These are phyloP conservation scores for Mycalesis mineus DNA, from an alignment of 2,888 invertebrate genomes.

Conservation along the genomic window DNA sequence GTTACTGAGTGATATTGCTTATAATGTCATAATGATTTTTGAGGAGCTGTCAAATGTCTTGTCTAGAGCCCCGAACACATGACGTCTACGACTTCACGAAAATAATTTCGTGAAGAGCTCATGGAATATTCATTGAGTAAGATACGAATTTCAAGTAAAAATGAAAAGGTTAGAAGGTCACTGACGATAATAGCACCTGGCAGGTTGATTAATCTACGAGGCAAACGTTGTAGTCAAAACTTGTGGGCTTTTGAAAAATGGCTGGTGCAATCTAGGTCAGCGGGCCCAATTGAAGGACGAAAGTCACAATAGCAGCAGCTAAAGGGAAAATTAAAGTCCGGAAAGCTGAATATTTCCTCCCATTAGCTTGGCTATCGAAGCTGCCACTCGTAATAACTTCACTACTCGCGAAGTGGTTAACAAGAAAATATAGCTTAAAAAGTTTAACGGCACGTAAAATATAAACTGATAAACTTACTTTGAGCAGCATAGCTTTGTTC, in stretches of 20 bases:
- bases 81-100: background rate
- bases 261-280: constrained; percentile 10
- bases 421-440: no score
- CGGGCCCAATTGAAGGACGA: constrained; percentile 8
- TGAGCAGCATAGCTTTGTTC: no score
- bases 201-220: constrained; percentile 25
- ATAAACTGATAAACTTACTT: no score
- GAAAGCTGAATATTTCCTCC: background rate
- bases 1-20: no score
- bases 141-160: background rate
- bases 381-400: no score
- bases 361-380: background rate
- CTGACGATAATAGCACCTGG: constrained; percentile 9
- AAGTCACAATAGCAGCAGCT: background rate
- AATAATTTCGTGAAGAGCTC: background rate
- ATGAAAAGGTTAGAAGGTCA: constrained; percentile 10
- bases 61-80: background rate
- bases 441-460: no score
- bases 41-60: background rate
- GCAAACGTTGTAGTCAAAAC: constrained; percentile 9
- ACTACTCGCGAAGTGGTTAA: no score
- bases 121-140: constrained; percentile 1
- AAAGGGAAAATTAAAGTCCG: background rate
- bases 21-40: background rate
- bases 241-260: constrained; percentile 11